phyloP scores from a whole-genome alignment of 1,140 invertebrate genomes.

The Heterodera schachtii region DNA sequence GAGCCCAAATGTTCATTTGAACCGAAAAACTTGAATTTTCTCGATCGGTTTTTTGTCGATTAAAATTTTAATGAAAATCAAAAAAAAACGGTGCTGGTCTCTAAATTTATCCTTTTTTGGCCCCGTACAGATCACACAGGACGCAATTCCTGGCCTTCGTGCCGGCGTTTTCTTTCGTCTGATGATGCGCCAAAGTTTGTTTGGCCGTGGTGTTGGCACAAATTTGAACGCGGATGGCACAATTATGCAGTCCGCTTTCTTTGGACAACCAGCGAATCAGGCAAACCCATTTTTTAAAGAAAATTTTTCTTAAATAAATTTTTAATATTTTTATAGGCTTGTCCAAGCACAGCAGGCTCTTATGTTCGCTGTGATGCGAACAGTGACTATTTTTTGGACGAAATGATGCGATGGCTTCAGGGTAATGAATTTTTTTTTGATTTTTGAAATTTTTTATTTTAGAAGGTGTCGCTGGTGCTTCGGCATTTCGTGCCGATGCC shows the following conservation, averaged over 20 bases:
- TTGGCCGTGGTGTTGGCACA: conserved; percentile 53
- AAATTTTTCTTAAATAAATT: too few relatives aligned
- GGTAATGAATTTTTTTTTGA: conserved; percentile 1
- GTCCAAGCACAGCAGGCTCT: conserved; percentile 57
- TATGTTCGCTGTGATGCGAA: conserved; percentile 62
- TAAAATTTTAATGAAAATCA: too few relatives aligned
- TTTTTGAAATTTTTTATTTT: conserved; percentile 6
- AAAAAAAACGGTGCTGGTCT: too few relatives aligned
- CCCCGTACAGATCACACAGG: conserved; percentile 57
- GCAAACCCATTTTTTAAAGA: neutral
- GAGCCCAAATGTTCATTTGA: too few relatives aligned
- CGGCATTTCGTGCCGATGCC: conserved; percentile 61
- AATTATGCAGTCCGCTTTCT: conserved; percentile 59
- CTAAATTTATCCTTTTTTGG: too few relatives aligned
- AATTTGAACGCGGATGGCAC: conserved; percentile 59
- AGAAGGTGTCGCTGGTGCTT: conserved; percentile 63
- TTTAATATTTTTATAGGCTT: conserved; percentile 37
- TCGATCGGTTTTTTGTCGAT: too few relatives aligned
- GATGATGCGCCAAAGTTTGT: conserved; percentile 61
- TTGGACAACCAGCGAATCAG: conserved; percentile 49
- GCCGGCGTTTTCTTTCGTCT: conserved; percentile 63
- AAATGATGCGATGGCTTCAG: conserved; percentile 65
- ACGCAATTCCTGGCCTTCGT: conserved; percentile 55
- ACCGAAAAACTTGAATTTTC: neutral
- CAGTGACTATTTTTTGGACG: conserved; percentile 61